phyloP scores from a whole-genome alignment of 2,888 invertebrate genomes.

The Hemaris fuciformis region DNA sequence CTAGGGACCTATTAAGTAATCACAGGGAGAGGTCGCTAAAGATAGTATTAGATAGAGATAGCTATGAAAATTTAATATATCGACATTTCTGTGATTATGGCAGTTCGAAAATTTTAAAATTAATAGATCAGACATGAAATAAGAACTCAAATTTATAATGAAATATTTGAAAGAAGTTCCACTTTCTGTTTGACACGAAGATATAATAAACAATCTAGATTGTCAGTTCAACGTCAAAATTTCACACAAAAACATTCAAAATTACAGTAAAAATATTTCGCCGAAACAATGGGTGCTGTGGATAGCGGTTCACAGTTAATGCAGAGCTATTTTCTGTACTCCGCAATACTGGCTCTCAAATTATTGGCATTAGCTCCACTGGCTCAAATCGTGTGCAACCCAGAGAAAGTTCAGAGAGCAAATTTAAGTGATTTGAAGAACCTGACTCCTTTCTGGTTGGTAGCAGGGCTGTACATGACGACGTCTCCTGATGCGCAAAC shows the following conservation, averaged over 20 bases:
- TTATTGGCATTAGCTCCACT: constrained; percentile 40
- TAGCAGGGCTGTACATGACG: constrained; percentile 51
- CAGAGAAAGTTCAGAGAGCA: constrained; percentile 45
- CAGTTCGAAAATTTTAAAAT: no score
- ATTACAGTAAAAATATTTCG: neutral
- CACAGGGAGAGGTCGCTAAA: no score
- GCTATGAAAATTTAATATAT: no score
- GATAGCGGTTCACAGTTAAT: constrained; percentile 14
- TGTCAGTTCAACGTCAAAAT: neutral
- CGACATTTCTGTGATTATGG: no score
- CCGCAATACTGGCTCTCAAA: constrained; percentile 34
- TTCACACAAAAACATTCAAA: neutral
- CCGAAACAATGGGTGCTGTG: neutral
- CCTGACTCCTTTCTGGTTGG: constrained; percentile 59
- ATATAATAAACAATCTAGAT: neutral
- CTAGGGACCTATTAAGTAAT: no score
- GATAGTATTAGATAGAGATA: no score
- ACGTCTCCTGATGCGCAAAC: constrained; percentile 40
- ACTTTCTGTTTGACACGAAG: neutral
- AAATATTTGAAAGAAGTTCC: neutral
- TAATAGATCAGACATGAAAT: no score
- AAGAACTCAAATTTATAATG: no score
- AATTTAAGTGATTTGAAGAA: constrained; percentile 54
- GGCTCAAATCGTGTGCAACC: constrained; percentile 35
- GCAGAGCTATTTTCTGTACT: constrained; percentile 33